A percentile compares a stretch with the other conserved stretches of the same genome.
Conservation (phyloP, 2,113 vertebrate genomes). For the Melanerpes aurifrons region DNA sequence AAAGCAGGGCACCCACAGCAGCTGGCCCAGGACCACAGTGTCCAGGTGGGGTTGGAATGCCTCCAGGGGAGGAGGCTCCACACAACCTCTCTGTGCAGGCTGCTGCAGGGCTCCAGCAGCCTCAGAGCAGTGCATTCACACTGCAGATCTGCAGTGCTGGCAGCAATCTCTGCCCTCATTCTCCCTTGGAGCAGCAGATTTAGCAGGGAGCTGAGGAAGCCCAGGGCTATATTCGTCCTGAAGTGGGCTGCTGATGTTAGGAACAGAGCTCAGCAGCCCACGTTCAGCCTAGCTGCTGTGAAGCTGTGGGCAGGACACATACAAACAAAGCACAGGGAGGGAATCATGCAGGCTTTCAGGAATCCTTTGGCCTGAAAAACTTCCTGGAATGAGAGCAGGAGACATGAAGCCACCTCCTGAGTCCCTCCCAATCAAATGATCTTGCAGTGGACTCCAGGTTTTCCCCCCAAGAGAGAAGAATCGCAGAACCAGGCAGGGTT, state of each 20-base stretch:
- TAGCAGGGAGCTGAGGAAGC: neutral
- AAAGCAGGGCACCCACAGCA: too few relatives aligned
- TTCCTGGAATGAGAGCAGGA: neutral
- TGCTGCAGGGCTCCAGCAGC: too few relatives aligned
- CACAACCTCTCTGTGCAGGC: too few relatives aligned
- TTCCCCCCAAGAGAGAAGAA: too few relatives aligned
- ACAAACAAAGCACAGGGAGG: neutral
- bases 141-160: neutral
- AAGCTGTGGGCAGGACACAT: neutral
- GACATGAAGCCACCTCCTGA: neutral
- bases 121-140: too few relatives aligned
- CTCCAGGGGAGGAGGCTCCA: too few relatives aligned
- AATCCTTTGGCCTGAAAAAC: neutral
- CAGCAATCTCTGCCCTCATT: neutral
- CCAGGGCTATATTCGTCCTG: neutral
- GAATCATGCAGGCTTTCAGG: neutral
- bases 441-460: slow-evolving; percentile 37
- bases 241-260: neutral
- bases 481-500: too few relatives aligned
- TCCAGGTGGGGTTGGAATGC: too few relatives aligned
- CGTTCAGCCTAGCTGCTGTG: neutral
- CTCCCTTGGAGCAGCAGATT: neutral
- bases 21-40: too few relatives aligned
- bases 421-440: neutral
- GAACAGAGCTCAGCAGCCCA: neutral